Percentiles rank a stretch among this genome's conserved stretches.
phyloP scores from a whole-genome alignment of 2,113 vertebrate genomes.

The Indicator maculatus region DNA sequence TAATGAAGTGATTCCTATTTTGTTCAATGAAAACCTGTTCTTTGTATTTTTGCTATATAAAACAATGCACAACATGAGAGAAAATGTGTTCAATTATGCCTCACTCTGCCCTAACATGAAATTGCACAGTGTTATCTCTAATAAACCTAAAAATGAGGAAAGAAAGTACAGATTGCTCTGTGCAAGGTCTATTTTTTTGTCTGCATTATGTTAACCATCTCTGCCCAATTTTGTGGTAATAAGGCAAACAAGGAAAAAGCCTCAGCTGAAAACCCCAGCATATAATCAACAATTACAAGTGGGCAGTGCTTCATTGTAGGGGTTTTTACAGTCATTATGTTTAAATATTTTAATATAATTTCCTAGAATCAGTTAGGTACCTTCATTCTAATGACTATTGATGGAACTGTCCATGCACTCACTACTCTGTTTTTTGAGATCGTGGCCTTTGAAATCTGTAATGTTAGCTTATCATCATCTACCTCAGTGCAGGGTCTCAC shows the following conservation, averaged over 20 bases:
- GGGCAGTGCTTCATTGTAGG: constrained; percentile 17
- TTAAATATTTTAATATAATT: constrained; percentile 68
- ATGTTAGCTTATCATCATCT: neutral
- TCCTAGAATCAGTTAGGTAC: constrained; percentile 45
- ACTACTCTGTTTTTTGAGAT: neutral
- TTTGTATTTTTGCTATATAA: neutral
- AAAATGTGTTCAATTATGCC: constrained; percentile 1
- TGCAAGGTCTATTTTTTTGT: constrained; percentile 3
- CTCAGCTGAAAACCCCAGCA: constrained; percentile 39
- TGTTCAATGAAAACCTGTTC: constrained; percentile 18
- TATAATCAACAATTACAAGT: constrained; percentile 39
- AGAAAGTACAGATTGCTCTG: constrained; percentile 18
- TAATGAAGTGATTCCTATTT: constrained; percentile 42
- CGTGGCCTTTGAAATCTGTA: neutral
- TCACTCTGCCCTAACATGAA: neutral
- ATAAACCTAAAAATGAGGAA: constrained; percentile 27
- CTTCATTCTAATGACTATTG: constrained; percentile 10
- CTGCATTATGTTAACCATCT: constrained; percentile 55
- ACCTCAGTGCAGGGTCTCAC: neutral
- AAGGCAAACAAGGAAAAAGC: constrained; percentile 66
- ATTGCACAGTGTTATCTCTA: constrained; percentile 34
- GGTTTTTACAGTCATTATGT: constrained; percentile 44
- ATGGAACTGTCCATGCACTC: neutral
- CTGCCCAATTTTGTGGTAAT: constrained; percentile 60
- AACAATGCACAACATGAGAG: neutral